Percentiles rank a stretch among this genome's conserved stretches.
Evolutionary conservation across 2,113 vertebrate genomes (phyloP).

Genomic region (Microcebus jonahi): DNA sequence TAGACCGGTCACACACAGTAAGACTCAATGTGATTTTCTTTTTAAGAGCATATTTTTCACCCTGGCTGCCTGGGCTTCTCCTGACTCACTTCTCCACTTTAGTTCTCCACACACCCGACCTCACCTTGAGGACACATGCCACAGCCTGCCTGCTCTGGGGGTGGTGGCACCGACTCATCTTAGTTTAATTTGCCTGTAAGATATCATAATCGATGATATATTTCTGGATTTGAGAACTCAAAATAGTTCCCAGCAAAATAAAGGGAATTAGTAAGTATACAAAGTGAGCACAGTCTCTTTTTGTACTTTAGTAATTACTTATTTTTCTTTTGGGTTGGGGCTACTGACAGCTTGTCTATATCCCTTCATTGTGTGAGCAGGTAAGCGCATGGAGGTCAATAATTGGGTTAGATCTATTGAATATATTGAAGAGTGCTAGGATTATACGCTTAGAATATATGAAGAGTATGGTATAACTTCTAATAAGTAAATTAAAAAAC

Average conservation of each 20-base stretch:
- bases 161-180: not conserved
- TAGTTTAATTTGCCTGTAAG: not conserved
- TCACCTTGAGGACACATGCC: not conserved
- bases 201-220: not conserved
- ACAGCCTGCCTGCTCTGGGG: not conserved
- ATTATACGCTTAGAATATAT: no score
- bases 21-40: not conserved
- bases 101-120: accelerated
- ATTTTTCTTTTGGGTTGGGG: not conserved
- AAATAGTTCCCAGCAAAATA: not conserved
- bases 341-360: not conserved
- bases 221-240: not conserved
- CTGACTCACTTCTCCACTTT: not conserved
- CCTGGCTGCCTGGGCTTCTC: not conserved
- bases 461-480: not conserved
- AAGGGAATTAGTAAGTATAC: not conserved
- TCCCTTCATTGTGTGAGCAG: not conserved
- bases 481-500: not conserved
- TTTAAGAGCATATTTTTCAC: not conserved
- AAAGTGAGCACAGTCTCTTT: not conserved
- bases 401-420: accelerated
- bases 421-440: no score
- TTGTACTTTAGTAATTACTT: not conserved
- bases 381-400: not conserved
- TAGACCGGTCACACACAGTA: accelerated